These are phyloP conservation scores for Mantis religiosa DNA, from an alignment of 2,888 invertebrate genomes.

Conservation along the genomic window DNA sequence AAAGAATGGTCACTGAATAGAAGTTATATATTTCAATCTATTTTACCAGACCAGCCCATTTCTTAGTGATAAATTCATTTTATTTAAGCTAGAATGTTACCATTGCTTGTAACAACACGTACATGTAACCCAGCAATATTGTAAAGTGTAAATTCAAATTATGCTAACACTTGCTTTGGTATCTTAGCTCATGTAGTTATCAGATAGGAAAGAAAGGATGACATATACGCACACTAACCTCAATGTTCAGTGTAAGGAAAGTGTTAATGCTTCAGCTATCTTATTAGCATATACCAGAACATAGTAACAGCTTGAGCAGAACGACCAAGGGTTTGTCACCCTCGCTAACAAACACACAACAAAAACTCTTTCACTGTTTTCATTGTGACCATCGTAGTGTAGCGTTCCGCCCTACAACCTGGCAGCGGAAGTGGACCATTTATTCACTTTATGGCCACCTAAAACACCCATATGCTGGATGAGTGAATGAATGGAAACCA, in stretches of 20 bases:
- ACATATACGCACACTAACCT: not conserved
- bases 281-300: not conserved
- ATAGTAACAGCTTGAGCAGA: not conserved
- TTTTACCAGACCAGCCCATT: too few relatives aligned
- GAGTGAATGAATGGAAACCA: not conserved
- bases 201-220: too few relatives aligned
- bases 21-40: too few relatives aligned
- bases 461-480: not conserved
- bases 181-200: too few relatives aligned
- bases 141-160: too few relatives aligned
- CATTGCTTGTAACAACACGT: too few relatives aligned
- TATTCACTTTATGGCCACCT: not conserved
- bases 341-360: not conserved
- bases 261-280: not conserved
- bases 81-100: too few relatives aligned
- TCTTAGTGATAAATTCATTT: too few relatives aligned
- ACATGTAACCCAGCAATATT: too few relatives aligned
- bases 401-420: not conserved
- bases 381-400: not conserved
- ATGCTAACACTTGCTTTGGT: too few relatives aligned
- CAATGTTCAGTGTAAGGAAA: not conserved
- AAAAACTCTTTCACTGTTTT: not conserved
- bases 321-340: not conserved
- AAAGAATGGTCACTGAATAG: too few relatives aligned
- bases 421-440: not conserved